Conservation (phyloP, 2,797 vertebrate species). For the Muscicapa striata region DNA sequence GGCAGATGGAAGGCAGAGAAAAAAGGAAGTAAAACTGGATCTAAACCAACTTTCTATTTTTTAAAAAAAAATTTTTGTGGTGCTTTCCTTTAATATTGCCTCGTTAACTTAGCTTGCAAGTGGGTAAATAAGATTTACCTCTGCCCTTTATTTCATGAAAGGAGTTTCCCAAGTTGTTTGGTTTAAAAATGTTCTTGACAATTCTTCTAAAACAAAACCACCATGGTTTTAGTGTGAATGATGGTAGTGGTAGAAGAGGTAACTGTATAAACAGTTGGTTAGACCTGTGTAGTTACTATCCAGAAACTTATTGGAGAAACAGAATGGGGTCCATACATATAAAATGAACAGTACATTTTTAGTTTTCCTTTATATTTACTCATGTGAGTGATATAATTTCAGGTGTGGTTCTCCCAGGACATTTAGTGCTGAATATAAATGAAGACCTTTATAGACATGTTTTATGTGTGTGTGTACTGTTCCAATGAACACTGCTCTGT, state of each 20-base stretch:
- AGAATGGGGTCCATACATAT: fast-evolving
- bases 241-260: not conserved
- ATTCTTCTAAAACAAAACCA: not conserved
- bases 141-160: not conserved
- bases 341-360: not conserved
- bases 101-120: not conserved
- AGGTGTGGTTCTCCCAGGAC: not conserved
- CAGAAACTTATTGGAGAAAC: not conserved
- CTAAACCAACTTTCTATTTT: not conserved
- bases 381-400: not conserved
- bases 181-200: not conserved
- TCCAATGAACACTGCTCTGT: constrained; percentile 49
- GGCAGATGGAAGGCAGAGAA: not conserved
- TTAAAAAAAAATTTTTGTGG: not conserved
- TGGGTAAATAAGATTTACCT: not conserved
- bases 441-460: not conserved
- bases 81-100: not conserved
- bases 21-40: not conserved
- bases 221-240: not conserved
- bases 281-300: not conserved
- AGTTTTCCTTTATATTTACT: not conserved
- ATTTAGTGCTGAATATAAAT: not conserved
- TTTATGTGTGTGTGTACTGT: not conserved
- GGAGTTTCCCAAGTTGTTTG: not conserved
- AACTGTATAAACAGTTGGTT: not conserved